Conservation (phyloP, 2,888 invertebrate genomes). For the Crocallis elinguaria region DNA sequence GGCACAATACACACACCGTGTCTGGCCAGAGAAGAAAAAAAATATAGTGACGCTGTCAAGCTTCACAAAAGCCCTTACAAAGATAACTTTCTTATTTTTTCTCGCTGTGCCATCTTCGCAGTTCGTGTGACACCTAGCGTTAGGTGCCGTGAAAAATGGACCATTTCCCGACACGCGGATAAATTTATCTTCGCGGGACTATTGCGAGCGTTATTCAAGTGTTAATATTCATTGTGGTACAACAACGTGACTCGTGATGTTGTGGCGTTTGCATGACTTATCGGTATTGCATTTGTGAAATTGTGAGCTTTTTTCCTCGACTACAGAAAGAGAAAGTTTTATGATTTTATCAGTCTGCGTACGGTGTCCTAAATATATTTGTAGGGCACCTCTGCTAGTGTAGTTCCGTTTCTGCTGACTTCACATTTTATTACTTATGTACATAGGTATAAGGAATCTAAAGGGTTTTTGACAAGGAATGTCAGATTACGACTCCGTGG, state of each 20-base stretch:
- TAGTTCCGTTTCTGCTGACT: too few relatives aligned
- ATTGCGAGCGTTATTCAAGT: slow-evolving; percentile 73
- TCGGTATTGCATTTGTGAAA: slow-evolving; percentile 7
- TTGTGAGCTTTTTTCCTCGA: not conserved
- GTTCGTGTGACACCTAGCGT: slow-evolving; percentile 72
- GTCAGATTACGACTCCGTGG: too few relatives aligned
- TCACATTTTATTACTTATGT: too few relatives aligned
- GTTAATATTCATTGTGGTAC: slow-evolving; percentile 81
- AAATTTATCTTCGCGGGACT: slow-evolving; percentile 79
- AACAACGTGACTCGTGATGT: slow-evolving; percentile 50
- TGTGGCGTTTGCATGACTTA: slow-evolving; percentile 18
- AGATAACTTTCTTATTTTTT: not conserved
- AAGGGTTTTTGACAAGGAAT: too few relatives aligned
- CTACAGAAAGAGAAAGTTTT: not conserved
- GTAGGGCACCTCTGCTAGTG: too few relatives aligned
- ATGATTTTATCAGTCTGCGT: not conserved
- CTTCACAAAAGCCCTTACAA: not conserved
- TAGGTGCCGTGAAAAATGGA: slow-evolving; percentile 83
- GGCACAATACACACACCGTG: too few relatives aligned
- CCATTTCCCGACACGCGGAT: slow-evolving; percentile 76
- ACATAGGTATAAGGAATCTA: too few relatives aligned
- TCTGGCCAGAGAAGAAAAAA: too few relatives aligned
- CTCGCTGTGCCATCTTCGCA: slow-evolving; percentile 51
- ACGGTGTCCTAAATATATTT: too few relatives aligned
- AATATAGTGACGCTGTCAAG: not conserved